Evolutionary conservation across 2,797 vertebrate species (phyloP).

Genomic region (Microcaecilia unicolor): DNA sequence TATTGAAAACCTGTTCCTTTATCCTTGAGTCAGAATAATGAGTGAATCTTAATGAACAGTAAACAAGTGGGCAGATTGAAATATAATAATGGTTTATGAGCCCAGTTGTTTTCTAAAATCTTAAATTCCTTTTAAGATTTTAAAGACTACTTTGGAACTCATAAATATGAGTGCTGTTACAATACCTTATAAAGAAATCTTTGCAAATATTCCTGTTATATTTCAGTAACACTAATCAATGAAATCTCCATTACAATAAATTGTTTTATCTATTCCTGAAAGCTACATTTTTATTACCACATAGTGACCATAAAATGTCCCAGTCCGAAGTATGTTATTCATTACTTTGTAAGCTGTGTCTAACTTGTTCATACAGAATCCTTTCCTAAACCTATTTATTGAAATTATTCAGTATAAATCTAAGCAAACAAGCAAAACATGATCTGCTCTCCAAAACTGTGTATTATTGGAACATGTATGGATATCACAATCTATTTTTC

Average conservation of each 20-base stretch:
- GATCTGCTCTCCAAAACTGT: no score
- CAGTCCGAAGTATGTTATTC: no score
- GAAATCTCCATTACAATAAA: background rate
- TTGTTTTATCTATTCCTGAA: background rate
- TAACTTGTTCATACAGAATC: no score
- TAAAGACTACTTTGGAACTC: background rate
- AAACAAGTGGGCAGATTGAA: background rate
- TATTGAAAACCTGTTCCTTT: background rate
- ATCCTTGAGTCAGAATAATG: background rate
- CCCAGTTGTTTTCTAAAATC: background rate
- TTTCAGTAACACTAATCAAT: background rate
- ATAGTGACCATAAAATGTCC: no score
- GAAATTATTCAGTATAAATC: no score
- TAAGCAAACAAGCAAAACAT: no score
- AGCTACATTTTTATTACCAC: background rate
- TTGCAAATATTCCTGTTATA: background rate
- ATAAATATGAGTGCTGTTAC: background rate
- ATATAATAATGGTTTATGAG: background rate
- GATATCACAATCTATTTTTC: no score
- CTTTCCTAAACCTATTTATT: no score
- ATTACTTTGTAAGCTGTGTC: no score
- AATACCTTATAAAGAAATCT: background rate
- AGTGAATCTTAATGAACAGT: background rate
- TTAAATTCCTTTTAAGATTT: background rate
- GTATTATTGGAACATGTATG: no score